A percentile compares a stretch with the other conserved stretches of the same genome.
These are phyloP conservation scores for Macropis europaea DNA, from an alignment of 2,888 invertebrate species.

Conservation along the genomic window DNA sequence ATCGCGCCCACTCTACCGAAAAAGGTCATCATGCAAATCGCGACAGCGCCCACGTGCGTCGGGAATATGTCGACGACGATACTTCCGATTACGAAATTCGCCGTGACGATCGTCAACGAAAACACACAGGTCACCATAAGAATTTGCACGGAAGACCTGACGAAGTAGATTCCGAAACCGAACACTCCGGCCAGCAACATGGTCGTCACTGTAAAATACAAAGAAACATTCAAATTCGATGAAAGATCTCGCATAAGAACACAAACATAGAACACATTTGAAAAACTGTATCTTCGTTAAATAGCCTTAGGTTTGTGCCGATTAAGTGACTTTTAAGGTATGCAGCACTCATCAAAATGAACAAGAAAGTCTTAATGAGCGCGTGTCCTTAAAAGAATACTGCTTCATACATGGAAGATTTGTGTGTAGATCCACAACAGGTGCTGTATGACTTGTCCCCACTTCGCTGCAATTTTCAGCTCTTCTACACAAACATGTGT, in stretches of 20 bases:
- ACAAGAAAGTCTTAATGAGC: too few relatives aligned
- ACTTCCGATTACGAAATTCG: constrained; percentile 79
- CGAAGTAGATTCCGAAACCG: constrained; percentile 83
- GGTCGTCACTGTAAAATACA: constrained; percentile 72
- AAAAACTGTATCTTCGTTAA: too few relatives aligned
- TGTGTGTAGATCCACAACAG: too few relatives aligned
- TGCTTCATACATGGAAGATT: too few relatives aligned
- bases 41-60: constrained; percentile 82
- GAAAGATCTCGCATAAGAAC: too few relatives aligned
- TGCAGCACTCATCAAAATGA: too few relatives aligned
- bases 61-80: constrained; percentile 79
- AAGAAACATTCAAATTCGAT: neutral
- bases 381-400: too few relatives aligned
- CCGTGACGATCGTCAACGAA: constrained; percentile 80
- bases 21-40: constrained; percentile 84
- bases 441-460: too few relatives aligned
- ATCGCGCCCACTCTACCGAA: constrained; percentile 86
- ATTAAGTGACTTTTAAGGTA: too few relatives aligned
- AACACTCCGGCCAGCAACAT: constrained; percentile 82
- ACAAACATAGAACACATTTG: neutral
- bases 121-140: constrained; percentile 82
- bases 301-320: too few relatives aligned
- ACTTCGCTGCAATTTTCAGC: too few relatives aligned
- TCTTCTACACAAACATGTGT: too few relatives aligned
- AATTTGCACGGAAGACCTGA: constrained; percentile 82